Percentiles rank a stretch among this genome's conserved stretches.
Conservation (phyloP, 2,888 invertebrate species). For the Eilema depressum region DNA sequence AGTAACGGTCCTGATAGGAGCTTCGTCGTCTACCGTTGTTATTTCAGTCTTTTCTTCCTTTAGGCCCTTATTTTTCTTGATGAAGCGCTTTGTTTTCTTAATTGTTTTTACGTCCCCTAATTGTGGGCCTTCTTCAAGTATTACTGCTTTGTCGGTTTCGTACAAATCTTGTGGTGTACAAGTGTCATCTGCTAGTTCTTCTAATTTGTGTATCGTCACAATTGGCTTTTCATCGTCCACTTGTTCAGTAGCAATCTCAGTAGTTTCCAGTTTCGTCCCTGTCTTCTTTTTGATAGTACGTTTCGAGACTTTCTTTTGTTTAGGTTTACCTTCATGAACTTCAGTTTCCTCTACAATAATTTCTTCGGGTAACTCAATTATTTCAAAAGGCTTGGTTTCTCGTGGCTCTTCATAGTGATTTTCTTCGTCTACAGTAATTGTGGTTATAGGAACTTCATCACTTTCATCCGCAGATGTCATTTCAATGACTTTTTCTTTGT, state of each 20-base stretch:
- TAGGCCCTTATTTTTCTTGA: conserved; percentile 59
- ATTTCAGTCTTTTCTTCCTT: conserved; percentile 44
- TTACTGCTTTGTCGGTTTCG: neutral
- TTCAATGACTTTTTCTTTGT: conserved; percentile 60
- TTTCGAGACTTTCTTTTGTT: conserved; percentile 54
- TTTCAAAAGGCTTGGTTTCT: neutral
- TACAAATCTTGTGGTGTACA: neutral
- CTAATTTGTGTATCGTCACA: neutral
- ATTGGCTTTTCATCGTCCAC: conserved; percentile 2
- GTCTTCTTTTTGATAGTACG: conserved; percentile 31
- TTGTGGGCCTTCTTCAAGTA: conserved; percentile 26
- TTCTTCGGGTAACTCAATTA: conserved; percentile 16
- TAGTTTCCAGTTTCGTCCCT: conserved; percentile 9
- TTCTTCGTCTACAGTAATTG: conserved; percentile 34
- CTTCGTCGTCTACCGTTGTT: conserved; percentile 50
- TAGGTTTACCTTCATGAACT: conserved; percentile 42
- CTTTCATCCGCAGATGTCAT: conserved; percentile 24
- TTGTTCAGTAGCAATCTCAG: conserved; percentile 11
- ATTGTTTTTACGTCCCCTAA: conserved; percentile 51
- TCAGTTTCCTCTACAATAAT: conserved; percentile 9
- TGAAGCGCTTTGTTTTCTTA: conserved; percentile 56
- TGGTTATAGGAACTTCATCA: conserved; percentile 19
- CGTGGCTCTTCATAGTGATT: neutral
- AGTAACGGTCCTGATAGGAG: conserved; percentile 49
- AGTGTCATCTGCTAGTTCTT: conserved; percentile 9